Percentiles rank a stretch among this genome's conserved stretches.
Evolutionary conservation across 2,113 vertebrate species (phyloP).

Genomic region (Paralichthys olivaceus): DNA sequence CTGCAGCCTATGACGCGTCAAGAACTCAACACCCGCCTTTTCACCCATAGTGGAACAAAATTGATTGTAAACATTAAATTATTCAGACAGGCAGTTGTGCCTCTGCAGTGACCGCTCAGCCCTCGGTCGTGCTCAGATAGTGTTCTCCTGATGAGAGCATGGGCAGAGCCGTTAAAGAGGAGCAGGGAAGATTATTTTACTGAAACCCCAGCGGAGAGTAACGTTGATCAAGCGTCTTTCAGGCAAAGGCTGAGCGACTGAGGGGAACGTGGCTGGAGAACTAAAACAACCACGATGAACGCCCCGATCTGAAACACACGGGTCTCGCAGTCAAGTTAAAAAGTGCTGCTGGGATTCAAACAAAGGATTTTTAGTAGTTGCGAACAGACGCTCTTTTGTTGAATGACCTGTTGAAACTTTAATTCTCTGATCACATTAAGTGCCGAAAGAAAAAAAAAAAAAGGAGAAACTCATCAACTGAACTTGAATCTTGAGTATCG

Average conservation of each 20-base stretch:
- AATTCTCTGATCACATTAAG: constrained; percentile 84
- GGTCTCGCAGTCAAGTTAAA: not conserved
- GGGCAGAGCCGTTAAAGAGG: constrained; percentile 47
- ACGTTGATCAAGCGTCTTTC: constrained; percentile 36
- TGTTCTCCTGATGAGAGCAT: constrained; percentile 62
- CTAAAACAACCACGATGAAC: too few species aligned
- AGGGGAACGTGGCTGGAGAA: not conserved
- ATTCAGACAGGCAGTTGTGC: constrained; percentile 54
- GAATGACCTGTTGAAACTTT: constrained; percentile 81
- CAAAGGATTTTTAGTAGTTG: not conserved
- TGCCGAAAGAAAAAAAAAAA: constrained; percentile 46
- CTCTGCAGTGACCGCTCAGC: constrained; percentile 27
- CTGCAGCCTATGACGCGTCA: constrained; percentile 34
- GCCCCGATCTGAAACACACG: too few species aligned
- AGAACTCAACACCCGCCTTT: constrained; percentile 4
- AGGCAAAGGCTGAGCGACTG: constrained; percentile 5
- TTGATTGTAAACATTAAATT: constrained; percentile 74
- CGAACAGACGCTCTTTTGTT: constrained; percentile 39
- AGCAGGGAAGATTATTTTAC: constrained; percentile 63
- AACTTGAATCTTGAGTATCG: constrained; percentile 74
- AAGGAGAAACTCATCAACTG: constrained; percentile 9
- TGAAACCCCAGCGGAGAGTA: constrained; percentile 47
- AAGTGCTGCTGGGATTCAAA: too few species aligned
- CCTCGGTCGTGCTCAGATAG: constrained; percentile 56
- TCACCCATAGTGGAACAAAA: constrained; percentile 27